Base-by-base conservation (phyloP, 2,797 vertebrate genomes). In the Hylomyscus alleni region DNA sequence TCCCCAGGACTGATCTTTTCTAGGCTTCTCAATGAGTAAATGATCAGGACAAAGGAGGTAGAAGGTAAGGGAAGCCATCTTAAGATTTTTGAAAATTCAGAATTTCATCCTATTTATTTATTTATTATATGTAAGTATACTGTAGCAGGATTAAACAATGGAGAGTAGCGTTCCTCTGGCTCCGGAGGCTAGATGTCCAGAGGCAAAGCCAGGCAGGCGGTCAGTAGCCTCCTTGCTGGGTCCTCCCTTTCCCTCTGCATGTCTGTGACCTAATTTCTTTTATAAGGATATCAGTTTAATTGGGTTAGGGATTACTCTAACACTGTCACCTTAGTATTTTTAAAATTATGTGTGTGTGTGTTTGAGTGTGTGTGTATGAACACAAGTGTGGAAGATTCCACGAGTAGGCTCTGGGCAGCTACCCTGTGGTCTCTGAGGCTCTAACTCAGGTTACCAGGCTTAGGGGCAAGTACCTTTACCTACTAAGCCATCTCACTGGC, bases 181-280 rank as follows among this genome's bases (percentile, higher is more conserved):
- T 90, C 31, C 31, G 4, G 65, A 93, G 10, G 44, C 37, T 62
- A 24, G 20, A 60, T 50, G 50, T 75, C 65, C 44, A 50, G 19
- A 44, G 81, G 92, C 50, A 80, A 19, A 54, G 50, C 15, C 14
- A 2, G 77, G 29, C 26, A 34, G 77, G 29, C 26, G 19, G 47
- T 34, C 47, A 80, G 50, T 44, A 26, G 54, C 60, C 69, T 89
- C 67, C 31, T 52, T 82, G 56, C 44, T 54, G 34, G 73, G 62
- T 75, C 37, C 20, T 94, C 34, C 31, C 24, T 1, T 11, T 84
- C 13, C 24, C n/a, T 95, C 65, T 84, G 14, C 40, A 29, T 50
- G 26, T 90, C 77, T 92, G 52, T 83, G 29, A 80, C 50, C 58
- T 93, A 24, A 77, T 85, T 54, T 73, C 60, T 54, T 89, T 60